phyloP scores from a whole-genome alignment of 2,888 invertebrate species.

The Cephus rjabovi region DNA sequence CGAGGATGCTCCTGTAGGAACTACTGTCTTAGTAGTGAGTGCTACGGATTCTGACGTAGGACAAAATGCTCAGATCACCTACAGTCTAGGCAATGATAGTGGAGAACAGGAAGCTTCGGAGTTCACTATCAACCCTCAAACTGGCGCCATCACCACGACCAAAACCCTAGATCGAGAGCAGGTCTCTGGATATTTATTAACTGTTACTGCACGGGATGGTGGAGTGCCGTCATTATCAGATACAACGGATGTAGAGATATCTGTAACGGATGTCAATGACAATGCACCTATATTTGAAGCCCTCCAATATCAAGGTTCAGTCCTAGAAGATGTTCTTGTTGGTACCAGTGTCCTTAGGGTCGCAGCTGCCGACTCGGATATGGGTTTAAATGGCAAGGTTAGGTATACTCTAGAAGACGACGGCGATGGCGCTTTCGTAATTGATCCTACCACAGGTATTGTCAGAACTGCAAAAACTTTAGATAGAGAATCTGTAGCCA shows the following conservation, averaged over 20 bases:
- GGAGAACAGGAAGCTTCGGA: slow-evolving; percentile 71
- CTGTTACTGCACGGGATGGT: slow-evolving; percentile 93
- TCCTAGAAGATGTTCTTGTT: slow-evolving; percentile 89
- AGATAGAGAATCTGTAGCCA: slow-evolving; percentile 90
- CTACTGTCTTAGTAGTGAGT: slow-evolving; percentile 90
- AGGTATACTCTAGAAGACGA: slow-evolving; percentile 82
- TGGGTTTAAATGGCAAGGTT: slow-evolving; percentile 85
- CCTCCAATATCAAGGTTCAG: slow-evolving; percentile 82
- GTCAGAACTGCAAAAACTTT: slow-evolving; percentile 89
- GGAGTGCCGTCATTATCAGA: slow-evolving; percentile 92
- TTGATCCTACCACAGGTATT: slow-evolving; percentile 93
- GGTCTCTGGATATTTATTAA: slow-evolving; percentile 81
- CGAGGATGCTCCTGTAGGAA: slow-evolving; percentile 93
- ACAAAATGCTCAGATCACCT: slow-evolving; percentile 90
- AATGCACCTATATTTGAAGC: slow-evolving; percentile 90
- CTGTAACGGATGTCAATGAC: slow-evolving; percentile 96
- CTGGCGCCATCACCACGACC: slow-evolving; percentile 92
- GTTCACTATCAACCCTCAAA: slow-evolving; percentile 91
- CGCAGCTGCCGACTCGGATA: slow-evolving; percentile 86
- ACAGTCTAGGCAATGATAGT: slow-evolving; percentile 76
- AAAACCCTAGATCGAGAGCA: slow-evolving; percentile 88
- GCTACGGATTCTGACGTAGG: slow-evolving; percentile 96
- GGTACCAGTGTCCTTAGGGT: slow-evolving; percentile 84
- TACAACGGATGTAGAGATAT: slow-evolving; percentile 95
- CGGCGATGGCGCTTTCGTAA: slow-evolving; percentile 91